These are phyloP conservation scores for Miichthys miiuy DNA, from an alignment of 2,797 vertebrate genomes.

Conservation along the genomic window DNA sequence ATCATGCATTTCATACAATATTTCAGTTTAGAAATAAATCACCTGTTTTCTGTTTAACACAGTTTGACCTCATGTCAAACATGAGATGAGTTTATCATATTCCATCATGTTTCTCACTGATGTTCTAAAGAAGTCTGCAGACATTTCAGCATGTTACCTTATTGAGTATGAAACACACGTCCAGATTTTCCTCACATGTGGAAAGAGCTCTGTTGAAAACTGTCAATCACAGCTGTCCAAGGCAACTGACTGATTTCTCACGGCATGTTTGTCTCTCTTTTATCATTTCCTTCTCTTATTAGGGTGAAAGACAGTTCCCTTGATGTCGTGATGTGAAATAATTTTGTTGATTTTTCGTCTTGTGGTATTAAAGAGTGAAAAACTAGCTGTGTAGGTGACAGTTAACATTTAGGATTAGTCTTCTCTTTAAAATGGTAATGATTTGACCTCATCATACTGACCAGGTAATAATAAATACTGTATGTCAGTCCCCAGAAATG, in stretches of 20 bases:
- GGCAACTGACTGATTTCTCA: constrained; percentile 19
- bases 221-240: constrained; percentile 75
- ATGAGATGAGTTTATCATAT: constrained; percentile 51
- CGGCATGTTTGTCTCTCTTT: constrained; percentile 4
- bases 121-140: constrained; percentile 42
- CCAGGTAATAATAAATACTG: constrained; percentile 15
- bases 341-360: constrained; percentile 13
- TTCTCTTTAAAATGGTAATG: constrained; percentile 10
- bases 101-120: constrained; percentile 47
- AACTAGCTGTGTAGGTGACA: neutral
- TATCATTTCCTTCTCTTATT: neutral
- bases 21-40: constrained; percentile 28
- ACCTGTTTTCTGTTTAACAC: constrained; percentile 47
- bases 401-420: neutral
- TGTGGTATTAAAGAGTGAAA: neutral
- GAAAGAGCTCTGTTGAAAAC: constrained; percentile 32
- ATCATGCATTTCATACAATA: neutral
- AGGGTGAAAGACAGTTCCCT: constrained; percentile 20
- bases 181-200: constrained; percentile 32
- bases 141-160: constrained; percentile 40
- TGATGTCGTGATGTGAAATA: neutral
- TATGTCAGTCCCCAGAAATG: constrained; percentile 17
- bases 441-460: constrained; percentile 30
- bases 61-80: constrained; percentile 62
- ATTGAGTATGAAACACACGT: constrained; percentile 34